phyloP scores from a whole-genome alignment of 2,888 invertebrate species.

The Serrognathus titanus region DNA sequence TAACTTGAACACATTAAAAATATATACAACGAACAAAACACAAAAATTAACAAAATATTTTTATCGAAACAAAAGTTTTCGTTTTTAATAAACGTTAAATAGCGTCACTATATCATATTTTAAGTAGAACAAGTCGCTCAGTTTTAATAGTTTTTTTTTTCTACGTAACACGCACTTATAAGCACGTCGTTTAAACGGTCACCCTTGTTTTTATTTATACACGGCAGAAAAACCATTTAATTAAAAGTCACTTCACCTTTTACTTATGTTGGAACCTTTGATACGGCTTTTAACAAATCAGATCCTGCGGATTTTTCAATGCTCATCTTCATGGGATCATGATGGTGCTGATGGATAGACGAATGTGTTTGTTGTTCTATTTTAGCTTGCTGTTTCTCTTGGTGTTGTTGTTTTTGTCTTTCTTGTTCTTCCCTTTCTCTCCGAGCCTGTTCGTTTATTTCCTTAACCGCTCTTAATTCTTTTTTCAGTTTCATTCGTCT shows the following conservation, averaged over 20 bases:
- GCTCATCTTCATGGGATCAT: slow-evolving; percentile 70
- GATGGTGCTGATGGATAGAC: slow-evolving; percentile 65
- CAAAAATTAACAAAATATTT: slow-evolving; percentile 1
- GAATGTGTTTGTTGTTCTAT: slow-evolving; percentile 67
- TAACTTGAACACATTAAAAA: slow-evolving; percentile 21
- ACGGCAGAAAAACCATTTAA: slow-evolving; percentile 30
- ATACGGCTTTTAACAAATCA: slow-evolving; percentile 73
- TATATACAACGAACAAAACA: slow-evolving; percentile 18
- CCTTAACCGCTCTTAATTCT: slow-evolving; percentile 89
- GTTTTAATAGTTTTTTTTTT: not conserved
- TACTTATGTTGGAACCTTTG: slow-evolving; percentile 75
- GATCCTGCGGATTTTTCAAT: slow-evolving; percentile 64
- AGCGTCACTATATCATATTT: slow-evolving; percentile 1
- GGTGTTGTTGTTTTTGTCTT: slow-evolving; percentile 85
- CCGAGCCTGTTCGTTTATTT: slow-evolving; percentile 91
- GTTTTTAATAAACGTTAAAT: not conserved
- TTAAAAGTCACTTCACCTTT: slow-evolving; percentile 12
- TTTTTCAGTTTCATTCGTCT: slow-evolving; percentile 96
- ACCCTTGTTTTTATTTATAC: slow-evolving; percentile 18
- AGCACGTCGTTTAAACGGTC: slow-evolving; percentile 9
- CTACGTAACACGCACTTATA: slow-evolving; percentile 16
- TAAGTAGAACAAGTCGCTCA: slow-evolving; percentile 3
- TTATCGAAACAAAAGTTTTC: not conserved
- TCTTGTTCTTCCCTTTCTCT: slow-evolving; percentile 89
- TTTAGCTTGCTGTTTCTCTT: slow-evolving; percentile 80